Evolutionary conservation across 1,140 invertebrate species (phyloP).

Genomic region (Pectinophora gossypiella): DNA sequence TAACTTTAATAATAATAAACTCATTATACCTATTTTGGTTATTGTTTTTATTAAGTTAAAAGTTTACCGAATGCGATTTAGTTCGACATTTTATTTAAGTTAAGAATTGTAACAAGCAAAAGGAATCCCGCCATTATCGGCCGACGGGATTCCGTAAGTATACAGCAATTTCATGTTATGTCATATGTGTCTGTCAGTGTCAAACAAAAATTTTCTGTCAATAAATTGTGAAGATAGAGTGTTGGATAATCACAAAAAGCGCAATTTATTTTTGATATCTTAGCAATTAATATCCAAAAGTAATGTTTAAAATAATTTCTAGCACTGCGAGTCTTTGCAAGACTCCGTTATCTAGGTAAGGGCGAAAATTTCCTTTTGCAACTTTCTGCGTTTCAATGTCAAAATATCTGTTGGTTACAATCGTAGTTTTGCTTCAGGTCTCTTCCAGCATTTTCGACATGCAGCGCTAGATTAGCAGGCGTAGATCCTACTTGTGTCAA

Average conservation of each 20-base stretch:
- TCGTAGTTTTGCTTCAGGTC: conserved; percentile 33
- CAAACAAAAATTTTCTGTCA: no score
- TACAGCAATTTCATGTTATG: no score
- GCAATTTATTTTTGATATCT: background rate
- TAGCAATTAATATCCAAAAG: conserved; percentile 1
- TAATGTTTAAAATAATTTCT: conserved; percentile 47
- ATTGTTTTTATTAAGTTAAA: no score
- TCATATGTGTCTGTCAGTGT: no score
- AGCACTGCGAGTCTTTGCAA: conserved; percentile 30
- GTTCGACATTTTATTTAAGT: no score
- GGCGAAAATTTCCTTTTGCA: background rate
- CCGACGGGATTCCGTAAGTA: no score
- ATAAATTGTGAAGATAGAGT: background rate
- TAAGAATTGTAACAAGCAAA: no score
- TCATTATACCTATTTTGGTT: no score
- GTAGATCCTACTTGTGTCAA: conserved; percentile 39
- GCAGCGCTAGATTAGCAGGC: conserved; percentile 20
- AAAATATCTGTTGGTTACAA: background rate
- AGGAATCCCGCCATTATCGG: no score
- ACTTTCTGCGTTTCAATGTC: no score
- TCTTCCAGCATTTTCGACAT: conserved; percentile 45
- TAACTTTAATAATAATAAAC: no score
- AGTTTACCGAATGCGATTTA: no score
- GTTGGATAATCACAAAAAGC: conserved; percentile 12
- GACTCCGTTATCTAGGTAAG: conserved; percentile 42